A percentile compares a stretch with the other conserved stretches of the same genome.
Conservation (phyloP, 1,140 invertebrate species). For the Neelides sp. region DNA sequence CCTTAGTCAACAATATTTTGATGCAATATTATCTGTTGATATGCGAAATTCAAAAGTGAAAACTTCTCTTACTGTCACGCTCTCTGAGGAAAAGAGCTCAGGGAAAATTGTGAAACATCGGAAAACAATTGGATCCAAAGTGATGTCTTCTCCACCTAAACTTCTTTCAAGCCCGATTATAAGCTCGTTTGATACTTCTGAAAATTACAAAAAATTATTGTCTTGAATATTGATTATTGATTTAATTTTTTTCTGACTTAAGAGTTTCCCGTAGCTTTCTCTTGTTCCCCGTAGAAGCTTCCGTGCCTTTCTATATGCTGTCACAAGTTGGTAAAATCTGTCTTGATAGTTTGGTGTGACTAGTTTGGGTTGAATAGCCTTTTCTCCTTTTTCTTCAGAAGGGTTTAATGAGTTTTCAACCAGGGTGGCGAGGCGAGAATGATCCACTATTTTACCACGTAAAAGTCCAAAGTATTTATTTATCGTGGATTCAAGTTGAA, state of each 20-base stretch:
- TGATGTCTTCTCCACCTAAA: slow-evolving; percentile 7
- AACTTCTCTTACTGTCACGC: too few species aligned
- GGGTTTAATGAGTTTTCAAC: slow-evolving; percentile 9
- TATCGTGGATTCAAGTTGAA: slow-evolving; percentile 25
- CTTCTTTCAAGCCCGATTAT: slow-evolving; percentile 19
- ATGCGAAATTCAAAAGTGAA: too few species aligned
- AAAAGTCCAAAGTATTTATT: slow-evolving; percentile 24
- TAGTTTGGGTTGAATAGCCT: background rate
- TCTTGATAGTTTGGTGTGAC: slow-evolving; percentile 12
- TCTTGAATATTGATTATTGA: slow-evolving; percentile 6
- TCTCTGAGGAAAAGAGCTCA: slow-evolving; percentile 19
- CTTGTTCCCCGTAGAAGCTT: slow-evolving; percentile 16
- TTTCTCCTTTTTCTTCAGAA: background rate
- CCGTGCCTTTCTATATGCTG: slow-evolving; percentile 21
- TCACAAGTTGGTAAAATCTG: slow-evolving; percentile 21
- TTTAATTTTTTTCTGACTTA: slow-evolving; percentile 13
- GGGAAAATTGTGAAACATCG: slow-evolving; percentile 23
- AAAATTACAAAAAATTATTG: background rate
- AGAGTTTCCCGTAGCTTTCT: slow-evolving; percentile 25
- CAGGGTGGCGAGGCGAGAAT: slow-evolving; percentile 19
- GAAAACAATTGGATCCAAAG: slow-evolving; percentile 8
- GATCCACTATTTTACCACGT: slow-evolving; percentile 20
- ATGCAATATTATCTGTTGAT: background rate
- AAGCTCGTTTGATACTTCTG: slow-evolving; percentile 22
- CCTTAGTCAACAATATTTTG: slow-evolving; percentile 1